Percentiles rank a stretch among this genome's conserved stretches.
Conservation (phyloP, 2,888 invertebrate genomes). For the Neria commutata region DNA sequence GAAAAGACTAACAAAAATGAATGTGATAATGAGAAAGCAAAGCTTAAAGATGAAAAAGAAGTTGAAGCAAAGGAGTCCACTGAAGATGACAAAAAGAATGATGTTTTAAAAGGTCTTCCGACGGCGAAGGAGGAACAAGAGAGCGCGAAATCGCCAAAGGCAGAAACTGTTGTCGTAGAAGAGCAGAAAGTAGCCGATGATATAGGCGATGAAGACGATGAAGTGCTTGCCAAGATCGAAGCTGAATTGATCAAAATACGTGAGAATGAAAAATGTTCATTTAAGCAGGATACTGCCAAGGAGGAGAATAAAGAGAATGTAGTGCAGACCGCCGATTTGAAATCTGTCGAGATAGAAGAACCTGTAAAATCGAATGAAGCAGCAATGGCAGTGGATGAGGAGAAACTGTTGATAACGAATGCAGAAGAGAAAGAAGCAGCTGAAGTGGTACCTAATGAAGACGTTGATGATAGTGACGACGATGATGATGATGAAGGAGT, state of each 20-base stretch:
- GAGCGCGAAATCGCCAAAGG: background rate
- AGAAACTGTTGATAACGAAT: background rate
- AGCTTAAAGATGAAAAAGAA: slow-evolving; percentile 31
- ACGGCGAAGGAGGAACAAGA: background rate
- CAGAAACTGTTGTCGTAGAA: background rate
- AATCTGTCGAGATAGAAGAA: no score
- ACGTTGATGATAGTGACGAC: slow-evolving; percentile 8
- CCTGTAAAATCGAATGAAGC: no score
- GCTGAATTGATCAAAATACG: slow-evolving; percentile 31
- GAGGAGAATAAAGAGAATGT: slow-evolving; percentile 1
- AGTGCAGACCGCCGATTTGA: no score
- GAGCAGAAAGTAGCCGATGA: slow-evolving; percentile 10
- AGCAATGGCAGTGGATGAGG: slow-evolving; percentile 4
- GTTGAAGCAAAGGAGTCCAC: no score
- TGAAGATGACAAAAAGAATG: no score
- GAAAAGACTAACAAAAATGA: slow-evolving; percentile 20
- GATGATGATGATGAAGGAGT: no score
- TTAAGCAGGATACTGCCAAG: background rate
- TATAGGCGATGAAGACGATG: slow-evolving; percentile 23
- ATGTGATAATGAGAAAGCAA: slow-evolving; percentile 22
- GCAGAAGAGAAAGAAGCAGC: no score
- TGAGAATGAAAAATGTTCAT: slow-evolving; percentile 18
- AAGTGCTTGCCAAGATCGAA: slow-evolving; percentile 35
- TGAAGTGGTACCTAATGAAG: background rate
- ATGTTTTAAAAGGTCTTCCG: background rate